Evolutionary conservation across 2,797 vertebrate genomes (phyloP).

Genomic region (Avahi laniger): DNA sequence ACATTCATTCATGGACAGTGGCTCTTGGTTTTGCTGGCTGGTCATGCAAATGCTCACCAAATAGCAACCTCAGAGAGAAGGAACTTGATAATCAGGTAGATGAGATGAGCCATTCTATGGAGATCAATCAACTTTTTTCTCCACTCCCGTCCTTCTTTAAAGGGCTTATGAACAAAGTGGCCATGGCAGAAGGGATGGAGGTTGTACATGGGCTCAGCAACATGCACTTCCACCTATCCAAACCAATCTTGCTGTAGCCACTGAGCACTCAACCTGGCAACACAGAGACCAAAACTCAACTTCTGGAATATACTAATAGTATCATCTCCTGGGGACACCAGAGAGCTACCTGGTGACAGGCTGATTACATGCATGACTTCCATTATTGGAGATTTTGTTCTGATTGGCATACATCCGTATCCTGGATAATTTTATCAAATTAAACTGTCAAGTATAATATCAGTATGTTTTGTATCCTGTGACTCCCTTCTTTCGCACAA

Average conservation of each 20-base stretch:
- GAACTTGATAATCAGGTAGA: background rate
- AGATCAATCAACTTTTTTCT: background rate
- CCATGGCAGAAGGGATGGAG: background rate
- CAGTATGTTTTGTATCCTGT: background rate
- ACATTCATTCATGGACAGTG: background rate
- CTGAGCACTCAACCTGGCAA: background rate
- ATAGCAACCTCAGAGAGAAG: background rate
- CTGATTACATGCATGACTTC: background rate
- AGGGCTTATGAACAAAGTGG: background rate
- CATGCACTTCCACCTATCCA: background rate
- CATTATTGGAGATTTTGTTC: background rate
- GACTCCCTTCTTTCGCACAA: background rate
- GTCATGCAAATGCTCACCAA: background rate
- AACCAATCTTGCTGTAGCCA: background rate
- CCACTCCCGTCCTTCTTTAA: background rate
- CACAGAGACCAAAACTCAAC: background rate
- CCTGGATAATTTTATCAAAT: background rate
- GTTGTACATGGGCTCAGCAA: background rate
- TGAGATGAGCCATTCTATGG: background rate
- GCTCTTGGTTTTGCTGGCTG: background rate
- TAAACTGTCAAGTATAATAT: background rate
- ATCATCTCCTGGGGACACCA: background rate
- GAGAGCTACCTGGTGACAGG: background rate
- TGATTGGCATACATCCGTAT: background rate
- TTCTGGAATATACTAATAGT: background rate